These are phyloP conservation scores for Ectropis grisescens DNA, from an alignment of 1,140 invertebrate species.

Conservation along the genomic window DNA sequence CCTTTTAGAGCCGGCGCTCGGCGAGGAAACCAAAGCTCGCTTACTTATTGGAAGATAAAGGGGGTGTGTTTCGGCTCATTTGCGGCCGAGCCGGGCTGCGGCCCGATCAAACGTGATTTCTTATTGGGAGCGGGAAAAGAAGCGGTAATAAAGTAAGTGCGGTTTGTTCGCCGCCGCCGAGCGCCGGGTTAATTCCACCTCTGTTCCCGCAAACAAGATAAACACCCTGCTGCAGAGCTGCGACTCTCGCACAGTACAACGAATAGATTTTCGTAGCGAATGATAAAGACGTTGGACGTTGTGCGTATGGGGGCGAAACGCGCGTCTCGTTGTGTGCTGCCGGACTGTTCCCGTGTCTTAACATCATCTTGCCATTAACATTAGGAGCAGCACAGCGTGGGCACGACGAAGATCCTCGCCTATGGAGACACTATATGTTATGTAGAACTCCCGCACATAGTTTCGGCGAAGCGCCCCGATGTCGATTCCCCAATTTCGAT, in stretches of 20 bases:
- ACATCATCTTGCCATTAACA: too few species aligned
- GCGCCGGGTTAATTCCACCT: conserved; percentile 15
- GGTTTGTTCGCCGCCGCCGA: conserved; percentile 12
- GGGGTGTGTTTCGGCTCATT: conserved; percentile 57
- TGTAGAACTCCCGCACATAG: too few species aligned
- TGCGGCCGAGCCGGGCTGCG: conserved; percentile 35
- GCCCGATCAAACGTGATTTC: conserved; percentile 50
- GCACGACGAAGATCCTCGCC: too few species aligned
- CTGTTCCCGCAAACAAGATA: conserved; percentile 20
- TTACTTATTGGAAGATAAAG: conserved; percentile 61
- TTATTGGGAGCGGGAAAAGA: conserved; percentile 33
- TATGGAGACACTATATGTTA: too few species aligned
- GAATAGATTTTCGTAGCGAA: too few species aligned
- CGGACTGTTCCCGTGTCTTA: too few species aligned
- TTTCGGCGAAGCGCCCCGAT: too few species aligned
- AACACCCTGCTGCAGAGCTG: conserved; percentile 10
- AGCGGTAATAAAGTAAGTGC: conserved; percentile 29
- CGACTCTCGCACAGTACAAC: too few species aligned
- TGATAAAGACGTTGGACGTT: too few species aligned
- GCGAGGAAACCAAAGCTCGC: conserved; percentile 34
- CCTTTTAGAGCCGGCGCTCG: conserved; percentile 22
- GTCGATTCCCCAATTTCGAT: conserved; percentile 39
- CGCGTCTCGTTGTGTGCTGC: too few species aligned
- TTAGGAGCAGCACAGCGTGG: too few species aligned
- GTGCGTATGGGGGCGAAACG: too few species aligned